phyloP scores from a whole-genome alignment of 2,888 invertebrate genomes.

The Harmothoe impar region DNA sequence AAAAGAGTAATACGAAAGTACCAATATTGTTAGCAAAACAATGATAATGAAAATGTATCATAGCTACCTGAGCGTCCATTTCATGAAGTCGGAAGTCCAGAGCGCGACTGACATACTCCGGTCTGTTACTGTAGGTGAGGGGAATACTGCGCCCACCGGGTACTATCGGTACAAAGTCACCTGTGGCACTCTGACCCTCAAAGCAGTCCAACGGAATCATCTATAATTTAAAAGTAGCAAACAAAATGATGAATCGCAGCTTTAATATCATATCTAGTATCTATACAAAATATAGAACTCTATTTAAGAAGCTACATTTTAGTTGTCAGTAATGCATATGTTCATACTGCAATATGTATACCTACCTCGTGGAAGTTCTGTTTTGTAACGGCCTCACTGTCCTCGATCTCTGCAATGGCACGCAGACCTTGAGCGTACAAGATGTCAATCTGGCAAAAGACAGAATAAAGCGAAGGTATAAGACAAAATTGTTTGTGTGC shows the following conservation, averaged over 20 bases:
- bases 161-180: conserved; percentile 86
- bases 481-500: too few relatives aligned
- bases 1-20: too few relatives aligned
- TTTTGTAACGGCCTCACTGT: conserved; percentile 86
- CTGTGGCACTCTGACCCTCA: conserved; percentile 87
- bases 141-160: conserved; percentile 87
- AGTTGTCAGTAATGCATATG: too few relatives aligned
- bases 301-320: too few relatives aligned
- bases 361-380: conserved; percentile 86
- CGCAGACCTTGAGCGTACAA: conserved; percentile 86
- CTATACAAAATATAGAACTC: conserved; percentile 31
- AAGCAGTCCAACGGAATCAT: conserved; percentile 87
- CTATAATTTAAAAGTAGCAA: conserved; percentile 70
- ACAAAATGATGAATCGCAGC: not conserved
- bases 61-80: conserved; percentile 86
- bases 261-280: not conserved
- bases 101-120: conserved; percentile 87
- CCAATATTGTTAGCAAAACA: too few relatives aligned
- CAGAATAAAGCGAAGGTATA: too few relatives aligned
- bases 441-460: conserved; percentile 84
- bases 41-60: not conserved
- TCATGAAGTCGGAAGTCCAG: conserved; percentile 87
- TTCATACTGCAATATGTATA: too few relatives aligned
- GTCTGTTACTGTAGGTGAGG: conserved; percentile 86
- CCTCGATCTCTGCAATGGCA: conserved; percentile 86